Percentiles rank a stretch among this genome's conserved stretches.
Evolutionary conservation across 2,113 vertebrate genomes (phyloP).

Genomic region (Sebastes schlegelii): DNA sequence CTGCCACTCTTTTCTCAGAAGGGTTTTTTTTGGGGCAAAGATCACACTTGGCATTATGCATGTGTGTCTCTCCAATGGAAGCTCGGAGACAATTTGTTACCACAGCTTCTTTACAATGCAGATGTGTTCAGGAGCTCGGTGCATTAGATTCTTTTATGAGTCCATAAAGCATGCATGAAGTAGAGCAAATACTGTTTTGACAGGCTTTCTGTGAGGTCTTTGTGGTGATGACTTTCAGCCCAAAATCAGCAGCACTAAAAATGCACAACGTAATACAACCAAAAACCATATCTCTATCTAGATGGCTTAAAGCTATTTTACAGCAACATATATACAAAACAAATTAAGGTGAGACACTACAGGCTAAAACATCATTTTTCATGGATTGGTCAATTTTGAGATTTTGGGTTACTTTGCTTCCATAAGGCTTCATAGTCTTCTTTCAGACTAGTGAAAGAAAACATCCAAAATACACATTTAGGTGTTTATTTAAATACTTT

Average conservation of each 20-base stretch:
- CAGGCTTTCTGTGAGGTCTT: neutral
- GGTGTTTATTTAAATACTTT: no score
- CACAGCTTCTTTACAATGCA: neutral
- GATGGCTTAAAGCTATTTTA: neutral
- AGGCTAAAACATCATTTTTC: no score
- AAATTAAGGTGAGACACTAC: no score
- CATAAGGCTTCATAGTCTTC: no score
- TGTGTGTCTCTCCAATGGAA: constrained; percentile 29
- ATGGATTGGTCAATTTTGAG: no score
- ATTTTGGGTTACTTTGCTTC: no score
- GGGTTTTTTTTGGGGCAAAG: constrained; percentile 36
- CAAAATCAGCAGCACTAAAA: neutral
- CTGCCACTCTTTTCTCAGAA: constrained; percentile 42
- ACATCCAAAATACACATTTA: no score
- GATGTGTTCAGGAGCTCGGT: constrained; percentile 2
- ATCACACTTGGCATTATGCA: constrained; percentile 28
- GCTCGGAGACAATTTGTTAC: constrained; percentile 10
- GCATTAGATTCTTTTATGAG: neutral
- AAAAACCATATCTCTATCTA: neutral
- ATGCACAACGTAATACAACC: neutral
- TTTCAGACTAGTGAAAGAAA: no score
- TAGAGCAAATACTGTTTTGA: neutral
- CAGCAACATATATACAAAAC: neutral
- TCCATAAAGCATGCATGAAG: neutral
- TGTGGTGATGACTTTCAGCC: neutral